Evolutionary conservation across 2,797 vertebrate species (phyloP).

Genomic region (Orestias chungarensis): DNA sequence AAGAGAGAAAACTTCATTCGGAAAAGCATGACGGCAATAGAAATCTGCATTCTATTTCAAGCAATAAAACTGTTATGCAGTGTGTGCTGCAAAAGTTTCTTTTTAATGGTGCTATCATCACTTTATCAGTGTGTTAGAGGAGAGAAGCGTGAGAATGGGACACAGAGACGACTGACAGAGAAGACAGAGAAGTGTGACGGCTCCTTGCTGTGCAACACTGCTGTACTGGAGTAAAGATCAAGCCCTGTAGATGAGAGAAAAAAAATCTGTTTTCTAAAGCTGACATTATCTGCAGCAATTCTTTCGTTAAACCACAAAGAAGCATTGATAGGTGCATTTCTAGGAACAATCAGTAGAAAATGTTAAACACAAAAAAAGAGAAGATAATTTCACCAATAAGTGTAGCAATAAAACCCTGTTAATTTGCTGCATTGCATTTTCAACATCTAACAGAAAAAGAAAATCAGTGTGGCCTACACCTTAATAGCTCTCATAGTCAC

Average conservation of each 20-base stretch:
- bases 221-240: slow-evolving; percentile 59
- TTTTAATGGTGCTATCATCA: slow-evolving; percentile 22
- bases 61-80: slow-evolving; percentile 44
- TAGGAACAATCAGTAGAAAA: slow-evolving; percentile 39
- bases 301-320: slow-evolving; percentile 50
- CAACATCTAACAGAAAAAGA: slow-evolving; percentile 40
- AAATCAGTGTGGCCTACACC: slow-evolving; percentile 41
- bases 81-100: slow-evolving; percentile 29
- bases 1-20: slow-evolving; percentile 34
- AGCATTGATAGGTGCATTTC: slow-evolving; percentile 34
- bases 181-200: slow-evolving; percentile 51
- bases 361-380: slow-evolving; percentile 29
- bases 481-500: slow-evolving; percentile 67
- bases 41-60: slow-evolving; percentile 23
- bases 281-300: slow-evolving; percentile 62
- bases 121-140: slow-evolving; percentile 11
- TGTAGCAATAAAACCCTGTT: slow-evolving; percentile 24
- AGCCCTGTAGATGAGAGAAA: slow-evolving; percentile 28
- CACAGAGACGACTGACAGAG: slow-evolving; percentile 28
- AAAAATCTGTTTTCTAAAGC: slow-evolving; percentile 49
- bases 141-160: slow-evolving; percentile 18
- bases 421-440: slow-evolving; percentile 21
- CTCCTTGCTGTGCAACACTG: slow-evolving; percentile 33
- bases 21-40: slow-evolving; percentile 33
- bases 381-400: slow-evolving; percentile 23